Evolutionary conservation across 2,888 invertebrate genomes (phyloP), one percentile per base, ranked within the genome.

Genomic region (Lomographa bimaculata): DNA sequence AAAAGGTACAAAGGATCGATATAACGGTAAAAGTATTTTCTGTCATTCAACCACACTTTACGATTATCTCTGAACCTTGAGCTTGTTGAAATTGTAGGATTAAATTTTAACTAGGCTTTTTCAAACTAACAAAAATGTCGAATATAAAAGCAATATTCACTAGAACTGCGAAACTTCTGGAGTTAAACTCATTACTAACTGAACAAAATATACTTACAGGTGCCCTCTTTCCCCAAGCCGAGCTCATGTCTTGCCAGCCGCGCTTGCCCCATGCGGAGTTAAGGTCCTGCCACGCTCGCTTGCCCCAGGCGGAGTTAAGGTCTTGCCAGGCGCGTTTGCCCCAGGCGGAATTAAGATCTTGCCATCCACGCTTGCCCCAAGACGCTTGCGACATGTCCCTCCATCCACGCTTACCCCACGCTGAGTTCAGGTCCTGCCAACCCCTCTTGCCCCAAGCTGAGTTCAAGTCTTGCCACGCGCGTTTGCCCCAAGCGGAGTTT

Each of bases 291-390:
- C 92, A 93, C 7, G 83, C 91, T 0, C 92, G 79, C 53, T 92
- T 92, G 43, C 92, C 92, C 90, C 90, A 90, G 39, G 85, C 85
- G 0, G 77, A 69, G 57, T 84, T 83, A 23, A 90, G 66, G 48
- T 89, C 89, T 55, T 90, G 86, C 92, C 91, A 92, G 7, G 86
- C 91, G 11, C 92, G 76, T 60, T 92, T 92, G 43, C 92, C 92
- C 90, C 90, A 90, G 17, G 85, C 83, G 0, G 77, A 73, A 50
- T 81, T 82, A 25, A 90, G 61, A 48, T 89, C 89, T 51, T 90
- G 86, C 92, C 91, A 92, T 9, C 83, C 91, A 9, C 92, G 79
- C 61, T 93, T 92, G 33, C 91, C 92, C 91, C 91, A 91, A 6
- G 87, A 85, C 0, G 62, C 75, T 83, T 36, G 32, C 2, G 35